phyloP scores from a whole-genome alignment of 2,888 invertebrate genomes.

The Trachelus troglodyta region DNA sequence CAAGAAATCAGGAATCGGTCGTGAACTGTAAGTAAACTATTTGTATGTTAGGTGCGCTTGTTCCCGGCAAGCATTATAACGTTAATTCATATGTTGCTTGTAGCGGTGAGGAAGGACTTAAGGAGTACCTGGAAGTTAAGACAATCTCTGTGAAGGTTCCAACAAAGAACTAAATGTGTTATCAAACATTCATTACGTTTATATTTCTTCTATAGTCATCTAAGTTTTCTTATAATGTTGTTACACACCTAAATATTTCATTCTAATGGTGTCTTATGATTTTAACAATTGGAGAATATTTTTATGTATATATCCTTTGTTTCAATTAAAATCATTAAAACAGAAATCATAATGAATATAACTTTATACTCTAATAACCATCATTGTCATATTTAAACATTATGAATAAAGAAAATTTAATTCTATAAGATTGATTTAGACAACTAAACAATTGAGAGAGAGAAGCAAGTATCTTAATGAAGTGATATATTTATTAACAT shows the following conservation, averaged over 20 bases:
- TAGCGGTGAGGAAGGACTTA: slow-evolving; percentile 82
- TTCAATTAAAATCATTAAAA: background rate
- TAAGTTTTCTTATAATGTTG: background rate
- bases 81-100: slow-evolving; percentile 36
- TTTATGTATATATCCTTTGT: background rate
- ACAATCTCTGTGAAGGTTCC: slow-evolving; percentile 70
- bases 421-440: background rate
- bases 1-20: slow-evolving; percentile 87
- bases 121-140: slow-evolving; percentile 83
- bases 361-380: too few species aligned
- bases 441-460: background rate
- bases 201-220: slow-evolving; percentile 9
- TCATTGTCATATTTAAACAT: background rate
- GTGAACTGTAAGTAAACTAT: slow-evolving; percentile 70
- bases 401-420: background rate
- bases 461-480: background rate
- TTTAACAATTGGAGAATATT: background rate
- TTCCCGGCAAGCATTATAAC: background rate
- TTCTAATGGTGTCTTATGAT: background rate
- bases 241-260: background rate
- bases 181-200: slow-evolving; percentile 24
- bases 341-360: too few species aligned
- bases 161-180: slow-evolving; percentile 1
- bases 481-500: slow-evolving; percentile 1
- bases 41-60: background rate